These are phyloP conservation scores for Pagetopsis macropterus DNA, from an alignment of 2,797 vertebrate species.

Conservation along the genomic window DNA sequence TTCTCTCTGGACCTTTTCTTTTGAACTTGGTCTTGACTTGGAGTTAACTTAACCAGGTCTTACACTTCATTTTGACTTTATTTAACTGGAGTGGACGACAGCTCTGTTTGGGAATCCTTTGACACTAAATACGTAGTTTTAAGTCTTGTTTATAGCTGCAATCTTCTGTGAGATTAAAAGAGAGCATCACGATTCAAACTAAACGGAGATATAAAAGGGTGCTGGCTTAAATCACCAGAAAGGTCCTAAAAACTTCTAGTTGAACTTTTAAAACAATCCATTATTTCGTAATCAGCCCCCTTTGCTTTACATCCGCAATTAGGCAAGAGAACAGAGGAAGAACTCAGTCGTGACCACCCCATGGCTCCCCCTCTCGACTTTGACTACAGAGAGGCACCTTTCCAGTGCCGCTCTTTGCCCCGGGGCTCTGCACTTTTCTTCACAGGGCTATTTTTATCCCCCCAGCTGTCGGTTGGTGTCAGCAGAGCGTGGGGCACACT, in stretches of 20 bases:
- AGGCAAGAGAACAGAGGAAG: not conserved
- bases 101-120: not conserved
- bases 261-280: not conserved
- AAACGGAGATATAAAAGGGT: not conserved
- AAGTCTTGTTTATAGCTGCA: not conserved
- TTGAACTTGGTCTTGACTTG: too few species aligned
- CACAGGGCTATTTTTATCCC: slow-evolving; percentile 78
- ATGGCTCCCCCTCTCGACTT: slow-evolving; percentile 19
- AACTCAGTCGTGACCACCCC: slow-evolving; percentile 14
- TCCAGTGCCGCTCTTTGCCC: slow-evolving; percentile 52
- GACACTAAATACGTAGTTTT: not conserved
- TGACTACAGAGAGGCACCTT: slow-evolving; percentile 47
- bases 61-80: too few species aligned
- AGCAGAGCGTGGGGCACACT: slow-evolving; percentile 60
- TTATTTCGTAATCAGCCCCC: not conserved
- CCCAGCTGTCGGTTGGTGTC: slow-evolving; percentile 81
- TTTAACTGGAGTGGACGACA: too few species aligned
- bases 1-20: too few species aligned
- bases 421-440: slow-evolving; percentile 67
- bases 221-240: not conserved
- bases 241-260: not conserved
- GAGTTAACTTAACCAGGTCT: too few species aligned
- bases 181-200: not conserved
- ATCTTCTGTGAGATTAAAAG: not conserved
- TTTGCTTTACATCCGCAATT: not conserved